These are phyloP conservation scores for Bombylius discolor DNA, from an alignment of 2,888 invertebrate species.

Conservation along the genomic window DNA sequence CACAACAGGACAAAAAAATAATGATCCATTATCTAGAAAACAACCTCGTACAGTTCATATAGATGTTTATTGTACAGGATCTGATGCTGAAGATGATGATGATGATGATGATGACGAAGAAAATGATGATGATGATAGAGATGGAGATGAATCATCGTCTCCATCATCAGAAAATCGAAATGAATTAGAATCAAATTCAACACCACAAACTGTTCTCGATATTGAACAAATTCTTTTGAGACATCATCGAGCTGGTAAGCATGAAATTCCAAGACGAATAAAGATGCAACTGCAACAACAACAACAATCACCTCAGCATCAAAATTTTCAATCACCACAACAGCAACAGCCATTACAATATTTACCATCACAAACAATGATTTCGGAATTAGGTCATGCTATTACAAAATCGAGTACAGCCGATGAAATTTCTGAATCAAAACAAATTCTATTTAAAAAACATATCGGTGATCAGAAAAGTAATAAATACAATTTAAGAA, in stretches of 20 bases:
- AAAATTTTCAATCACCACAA: neutral
- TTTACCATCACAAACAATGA: constrained; percentile 3
- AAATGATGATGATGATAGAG: neutral
- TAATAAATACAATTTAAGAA: constrained; percentile 26
- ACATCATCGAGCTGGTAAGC: constrained; percentile 40
- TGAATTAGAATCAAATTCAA: constrained; percentile 39
- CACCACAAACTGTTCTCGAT: constrained; percentile 52
- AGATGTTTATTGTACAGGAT: constrained; percentile 61
- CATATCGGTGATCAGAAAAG: constrained; percentile 34
- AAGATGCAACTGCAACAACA: constrained; percentile 4
- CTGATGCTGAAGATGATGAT: constrained; percentile 37
- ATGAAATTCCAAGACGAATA: constrained; percentile 37
- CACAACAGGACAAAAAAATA: constrained; percentile 19
- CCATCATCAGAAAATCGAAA: constrained; percentile 23
- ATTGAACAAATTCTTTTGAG: constrained; percentile 46
- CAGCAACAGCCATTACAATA: neutral
- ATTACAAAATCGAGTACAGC: constrained; percentile 35
- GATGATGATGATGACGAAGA: constrained; percentile 21
- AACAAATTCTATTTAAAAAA: constrained; percentile 35
- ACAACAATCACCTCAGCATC: constrained; percentile 9
- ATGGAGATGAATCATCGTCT: constrained; percentile 20
- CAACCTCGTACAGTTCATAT: constrained; percentile 56
- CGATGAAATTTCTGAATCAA: constrained; percentile 35
- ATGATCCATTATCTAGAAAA: constrained; percentile 24
- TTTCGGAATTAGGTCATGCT: constrained; percentile 27